A percentile compares a stretch with the other conserved stretches of the same genome.
These are phyloP conservation scores for Cebus imitator DNA, from an alignment of 2,113 vertebrate genomes.

Conservation along the genomic window DNA sequence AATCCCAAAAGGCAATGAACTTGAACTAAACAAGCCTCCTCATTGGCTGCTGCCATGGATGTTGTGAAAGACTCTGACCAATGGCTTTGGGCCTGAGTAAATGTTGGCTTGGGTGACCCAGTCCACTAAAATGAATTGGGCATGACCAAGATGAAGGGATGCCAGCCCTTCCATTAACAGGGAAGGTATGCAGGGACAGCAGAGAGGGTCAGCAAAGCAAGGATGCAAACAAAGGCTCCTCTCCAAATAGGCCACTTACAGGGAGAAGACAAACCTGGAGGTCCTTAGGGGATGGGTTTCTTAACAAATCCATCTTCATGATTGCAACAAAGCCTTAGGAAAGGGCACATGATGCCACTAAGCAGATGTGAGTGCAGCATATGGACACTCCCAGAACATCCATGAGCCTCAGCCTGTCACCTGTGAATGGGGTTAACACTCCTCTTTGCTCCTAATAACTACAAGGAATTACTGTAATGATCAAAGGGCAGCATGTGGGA, in stretches of 20 bases:
- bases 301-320: background rate
- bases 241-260: background rate
- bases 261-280: background rate
- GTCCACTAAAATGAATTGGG: conserved; percentile 54
- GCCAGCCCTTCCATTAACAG: conserved; percentile 75
- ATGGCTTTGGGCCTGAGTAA: conserved; percentile 73
- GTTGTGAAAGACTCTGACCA: conserved; percentile 60
- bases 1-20: conserved; percentile 63
- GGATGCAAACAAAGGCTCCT: conserved; percentile 47
- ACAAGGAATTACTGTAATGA: background rate
- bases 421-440: background rate
- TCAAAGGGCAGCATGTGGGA: background rate
- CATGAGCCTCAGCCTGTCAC: background rate
- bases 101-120: conserved; percentile 67
- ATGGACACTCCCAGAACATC: background rate
- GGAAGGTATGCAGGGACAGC: conserved; percentile 50
- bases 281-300: background rate
- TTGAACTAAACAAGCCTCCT: conserved; percentile 65
- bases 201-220: conserved; percentile 26
- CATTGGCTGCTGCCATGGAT: conserved; percentile 50
- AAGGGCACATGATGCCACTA: background rate
- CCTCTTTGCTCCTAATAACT: background rate
- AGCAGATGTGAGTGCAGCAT: background rate
- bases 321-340: rapidly evolving
- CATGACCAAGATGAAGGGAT: conserved; percentile 47